Percentiles rank a stretch among this genome's conserved stretches.
Evolutionary conservation across 1,140 invertebrate genomes (phyloP).

Genomic region (Aethina tumida): DNA sequence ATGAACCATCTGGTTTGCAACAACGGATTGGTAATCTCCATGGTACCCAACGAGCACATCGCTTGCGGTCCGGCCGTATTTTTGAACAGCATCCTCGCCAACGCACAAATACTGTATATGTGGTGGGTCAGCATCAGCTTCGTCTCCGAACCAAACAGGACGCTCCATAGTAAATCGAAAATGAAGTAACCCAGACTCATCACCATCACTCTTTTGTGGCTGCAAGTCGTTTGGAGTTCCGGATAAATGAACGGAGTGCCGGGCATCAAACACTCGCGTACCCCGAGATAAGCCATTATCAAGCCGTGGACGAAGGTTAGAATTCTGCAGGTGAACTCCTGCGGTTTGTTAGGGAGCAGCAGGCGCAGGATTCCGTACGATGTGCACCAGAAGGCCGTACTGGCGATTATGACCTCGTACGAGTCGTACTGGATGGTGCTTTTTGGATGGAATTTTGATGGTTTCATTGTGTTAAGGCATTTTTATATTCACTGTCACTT

Average conservation of each 20-base stretch:
- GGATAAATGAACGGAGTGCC: constrained; percentile 24
- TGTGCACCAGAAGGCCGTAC: constrained; percentile 13
- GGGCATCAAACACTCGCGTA: constrained; percentile 35
- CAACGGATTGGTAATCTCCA: constrained; percentile 50
- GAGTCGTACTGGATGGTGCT: constrained; percentile 16
- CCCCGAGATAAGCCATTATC: constrained; percentile 34
- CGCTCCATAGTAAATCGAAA: constrained; percentile 46
- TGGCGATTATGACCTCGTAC: constrained; percentile 11
- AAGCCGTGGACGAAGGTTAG: constrained; percentile 38
- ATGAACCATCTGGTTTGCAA: constrained; percentile 45
- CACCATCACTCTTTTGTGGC: constrained; percentile 24
- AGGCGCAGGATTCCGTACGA: constrained; percentile 10
- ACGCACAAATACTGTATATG: constrained; percentile 36
- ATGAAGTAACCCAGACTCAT: constrained; percentile 46
- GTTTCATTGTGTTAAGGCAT: no score
- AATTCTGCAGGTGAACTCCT: constrained; percentile 38
- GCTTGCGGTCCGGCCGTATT: constrained; percentile 41
- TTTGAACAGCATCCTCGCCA: constrained; percentile 40
- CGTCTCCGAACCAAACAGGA: constrained; percentile 36
- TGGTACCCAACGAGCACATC: constrained; percentile 39
- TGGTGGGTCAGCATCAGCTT: constrained; percentile 46
- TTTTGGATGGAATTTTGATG: no score
- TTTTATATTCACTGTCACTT: no score
- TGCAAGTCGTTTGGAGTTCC: constrained; percentile 21
- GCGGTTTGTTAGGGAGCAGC: constrained; percentile 18